Evolutionary conservation across 1,140 invertebrate genomes (phyloP).

Genomic region (Drosophila teissieri): DNA sequence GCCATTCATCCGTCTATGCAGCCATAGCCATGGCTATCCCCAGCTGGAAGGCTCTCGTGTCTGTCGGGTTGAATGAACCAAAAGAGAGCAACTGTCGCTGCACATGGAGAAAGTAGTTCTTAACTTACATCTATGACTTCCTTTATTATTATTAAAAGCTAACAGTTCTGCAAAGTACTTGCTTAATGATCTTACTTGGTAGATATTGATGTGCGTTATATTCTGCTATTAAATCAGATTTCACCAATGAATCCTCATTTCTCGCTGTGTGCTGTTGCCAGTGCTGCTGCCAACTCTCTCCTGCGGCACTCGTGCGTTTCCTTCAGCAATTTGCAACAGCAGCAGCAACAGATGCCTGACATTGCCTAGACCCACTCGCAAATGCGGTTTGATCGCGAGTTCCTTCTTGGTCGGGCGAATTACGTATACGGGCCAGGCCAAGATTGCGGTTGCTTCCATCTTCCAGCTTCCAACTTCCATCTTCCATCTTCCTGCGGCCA

Average conservation of each 20-base stretch:
- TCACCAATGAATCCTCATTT: not conserved
- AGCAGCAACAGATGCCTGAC: constrained; percentile 66
- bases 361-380: constrained; percentile 52
- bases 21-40: constrained; percentile 43
- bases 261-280: constrained; percentile 2
- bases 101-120: constrained; percentile 20
- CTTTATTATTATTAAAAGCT: too few species aligned
- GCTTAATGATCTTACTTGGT: too few species aligned
- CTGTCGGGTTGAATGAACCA: constrained; percentile 76
- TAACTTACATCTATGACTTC: too few species aligned
- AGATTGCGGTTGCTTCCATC: constrained; percentile 71
- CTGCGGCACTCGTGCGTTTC: constrained; percentile 78
- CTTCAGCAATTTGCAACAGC: constrained; percentile 77
- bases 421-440: constrained; percentile 71
- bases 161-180: too few species aligned
- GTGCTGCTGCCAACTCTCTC: constrained; percentile 48
- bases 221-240: too few species aligned
- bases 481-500: constrained; percentile 74
- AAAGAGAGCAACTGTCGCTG: constrained; percentile 58
- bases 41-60: constrained; percentile 49
- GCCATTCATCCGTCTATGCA: constrained; percentile 49
- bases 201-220: too few species aligned
- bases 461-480: constrained; percentile 72
- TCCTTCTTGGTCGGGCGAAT: constrained; percentile 76
- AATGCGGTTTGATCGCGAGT: constrained; percentile 55